Evolutionary conservation across 2,797 vertebrate genomes (phyloP), one percentile per base, ranked within the genome.

Genomic region (Buceros bicornis): DNA sequence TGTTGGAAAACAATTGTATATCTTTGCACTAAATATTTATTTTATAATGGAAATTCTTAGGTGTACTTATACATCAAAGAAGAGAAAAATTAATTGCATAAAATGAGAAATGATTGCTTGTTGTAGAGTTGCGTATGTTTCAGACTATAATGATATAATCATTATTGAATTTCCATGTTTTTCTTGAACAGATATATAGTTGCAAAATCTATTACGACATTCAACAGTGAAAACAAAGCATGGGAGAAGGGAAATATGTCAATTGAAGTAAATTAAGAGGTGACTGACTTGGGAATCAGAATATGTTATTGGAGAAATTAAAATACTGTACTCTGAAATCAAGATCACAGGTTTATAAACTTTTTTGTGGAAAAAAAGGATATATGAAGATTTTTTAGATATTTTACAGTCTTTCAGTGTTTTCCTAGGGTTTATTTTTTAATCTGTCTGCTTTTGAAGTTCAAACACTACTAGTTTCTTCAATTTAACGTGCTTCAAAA

Each of bases 151-250:
- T 60, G 62, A 51, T 25, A 31, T 11, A 76, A 66, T 2, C n/a
- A 24, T 42, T 66, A 7, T 15, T 79, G 18, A 93, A 87, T 82
- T 74, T 82, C 47, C 4, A 8, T 50, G 20, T 20, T 85, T 53
- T 73, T 57, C 37, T 81, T 90, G 10, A 9, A 28, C 3, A 70
- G 28, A 62, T 18, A 45, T 17, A 57, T 18, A 45, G 17, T 22
- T 77, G 19, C 74, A 73, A 77, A 76, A 22, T 47, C 14, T 56
- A 21, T 45, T 57, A 40, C 14, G 6, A 28, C 16, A 45, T 51
- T 5, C 58, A 79, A 56, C 6, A 69, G 13, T 0, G 0, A 40
- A 11, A 42, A 58, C 19, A 64, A 71, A 64, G 47, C 54, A 25
- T 29, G 6, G 9, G 10, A 2, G 5, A 50, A 72, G 4, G 16